These are phyloP conservation scores for Chiridota heheva DNA, from an alignment of 35 echinoderm and acorn worm genomes.

Conservation along the genomic window DNA sequence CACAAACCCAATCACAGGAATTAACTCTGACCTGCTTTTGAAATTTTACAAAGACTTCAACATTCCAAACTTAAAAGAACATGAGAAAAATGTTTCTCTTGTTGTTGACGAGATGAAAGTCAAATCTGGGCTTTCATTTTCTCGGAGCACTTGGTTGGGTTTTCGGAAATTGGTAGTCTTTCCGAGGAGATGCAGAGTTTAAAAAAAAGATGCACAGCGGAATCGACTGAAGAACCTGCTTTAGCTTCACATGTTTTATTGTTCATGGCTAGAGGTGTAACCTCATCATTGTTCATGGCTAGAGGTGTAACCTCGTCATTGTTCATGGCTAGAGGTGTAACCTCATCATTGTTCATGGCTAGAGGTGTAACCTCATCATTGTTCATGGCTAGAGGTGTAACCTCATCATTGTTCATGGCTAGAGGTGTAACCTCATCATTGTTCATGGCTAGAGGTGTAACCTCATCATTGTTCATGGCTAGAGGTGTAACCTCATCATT, in stretches of 20 bases:
- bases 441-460: too few species aligned
- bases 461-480: too few species aligned
- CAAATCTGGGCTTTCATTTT: neutral
- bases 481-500: too few species aligned
- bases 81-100: neutral
- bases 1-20: neutral
- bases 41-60: neutral
- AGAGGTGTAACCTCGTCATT: too few species aligned
- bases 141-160: neutral
- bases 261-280: neutral
- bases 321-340: too few species aligned
- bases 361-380: too few species aligned
- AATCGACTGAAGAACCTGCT: neutral
- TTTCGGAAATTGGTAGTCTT: neutral
- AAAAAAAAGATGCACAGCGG: neutral
- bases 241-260: neutral
- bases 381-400: too few species aligned
- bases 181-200: neutral
- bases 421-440: too few species aligned
- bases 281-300: too few species aligned
- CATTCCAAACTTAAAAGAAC: neutral
- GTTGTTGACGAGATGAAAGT: constrained; percentile 1
- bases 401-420: too few species aligned
- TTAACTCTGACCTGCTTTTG: neutral
- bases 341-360: too few species aligned